Percentiles rank a stretch among this genome's conserved stretches.
Evolutionary conservation across 2,113 vertebrate genomes (phyloP).

Genomic region (Octodon degus): DNA sequence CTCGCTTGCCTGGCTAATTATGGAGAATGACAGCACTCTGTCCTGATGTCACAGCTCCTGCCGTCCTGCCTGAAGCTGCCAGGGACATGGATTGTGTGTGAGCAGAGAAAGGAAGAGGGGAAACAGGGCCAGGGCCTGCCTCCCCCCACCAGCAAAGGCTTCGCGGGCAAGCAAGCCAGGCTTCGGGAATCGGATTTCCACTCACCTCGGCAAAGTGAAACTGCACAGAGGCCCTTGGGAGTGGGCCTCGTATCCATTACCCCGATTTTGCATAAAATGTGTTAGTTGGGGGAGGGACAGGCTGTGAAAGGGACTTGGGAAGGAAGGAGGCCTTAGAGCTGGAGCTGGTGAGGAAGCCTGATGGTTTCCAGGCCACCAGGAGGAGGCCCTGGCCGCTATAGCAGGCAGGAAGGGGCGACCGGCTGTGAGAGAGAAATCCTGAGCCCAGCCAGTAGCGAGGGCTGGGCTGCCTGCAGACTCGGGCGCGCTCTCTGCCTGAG

Average conservation of each 20-base stretch:
- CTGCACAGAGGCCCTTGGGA: conserved; percentile 54
- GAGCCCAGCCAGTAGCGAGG: background rate
- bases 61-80: conserved; percentile 75
- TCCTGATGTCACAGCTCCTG: conserved; percentile 70
- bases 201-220: conserved; percentile 69
- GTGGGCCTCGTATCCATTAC: conserved; percentile 31
- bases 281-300: conserved; percentile 56
- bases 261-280: conserved; percentile 53
- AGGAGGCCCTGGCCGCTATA: background rate
- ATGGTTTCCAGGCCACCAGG: background rate
- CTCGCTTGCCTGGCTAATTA: conserved; percentile 78
- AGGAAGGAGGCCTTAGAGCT: background rate
- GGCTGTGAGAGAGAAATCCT: too few relatives aligned
- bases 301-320: conserved; percentile 63
- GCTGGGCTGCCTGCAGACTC: background rate
- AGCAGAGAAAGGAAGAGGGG: conserved; percentile 68
- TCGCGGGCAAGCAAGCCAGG: background rate
- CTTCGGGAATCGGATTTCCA: conserved; percentile 60
- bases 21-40: conserved; percentile 75
- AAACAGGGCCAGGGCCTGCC: conserved; percentile 67
- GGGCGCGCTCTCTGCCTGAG: background rate
- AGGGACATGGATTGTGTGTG: conserved; percentile 57
- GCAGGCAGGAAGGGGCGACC: background rate
- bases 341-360: background rate
- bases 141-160: conserved; percentile 60